phyloP scores from a whole-genome alignment of 2,888 invertebrate species.

The Cerceris rybyensis region DNA sequence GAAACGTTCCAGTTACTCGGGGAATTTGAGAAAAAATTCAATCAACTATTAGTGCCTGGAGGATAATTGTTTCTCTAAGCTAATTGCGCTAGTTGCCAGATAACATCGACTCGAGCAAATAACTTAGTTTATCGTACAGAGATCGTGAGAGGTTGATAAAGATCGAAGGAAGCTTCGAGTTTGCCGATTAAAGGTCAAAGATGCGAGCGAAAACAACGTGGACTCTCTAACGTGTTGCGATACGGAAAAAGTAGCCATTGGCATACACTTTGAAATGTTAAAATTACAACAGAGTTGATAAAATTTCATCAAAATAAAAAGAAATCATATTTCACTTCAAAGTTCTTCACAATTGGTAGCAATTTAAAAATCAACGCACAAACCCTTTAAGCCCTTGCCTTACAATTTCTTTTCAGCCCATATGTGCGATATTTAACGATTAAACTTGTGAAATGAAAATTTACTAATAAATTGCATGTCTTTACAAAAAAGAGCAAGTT shows the following conservation, averaged over 20 bases:
- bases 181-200: constrained; percentile 24
- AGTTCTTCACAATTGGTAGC: no score
- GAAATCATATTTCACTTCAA: no score
- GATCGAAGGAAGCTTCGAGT: constrained; percentile 14
- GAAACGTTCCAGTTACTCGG: no score
- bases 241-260: constrained; percentile 1
- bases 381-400: no score
- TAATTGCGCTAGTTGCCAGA: neutral
- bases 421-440: no score
- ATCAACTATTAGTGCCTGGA: neutral
- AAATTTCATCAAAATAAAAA: neutral
- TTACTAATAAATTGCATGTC: no score
- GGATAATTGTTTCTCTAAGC: neutral
- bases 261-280: neutral
- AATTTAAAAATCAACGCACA: no score
- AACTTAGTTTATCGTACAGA: constrained; percentile 46
- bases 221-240: neutral
- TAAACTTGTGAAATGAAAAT: no score
- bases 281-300: neutral
- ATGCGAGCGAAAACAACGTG: neutral
- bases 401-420: no score
- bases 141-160: constrained; percentile 28
- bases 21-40: neutral
- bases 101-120: neutral
- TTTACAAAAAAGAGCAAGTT: no score